Percentiles rank a stretch among this genome's conserved stretches.
Evolutionary conservation across 2,888 invertebrate genomes (phyloP).

Genomic region (Elmis aenea): DNA sequence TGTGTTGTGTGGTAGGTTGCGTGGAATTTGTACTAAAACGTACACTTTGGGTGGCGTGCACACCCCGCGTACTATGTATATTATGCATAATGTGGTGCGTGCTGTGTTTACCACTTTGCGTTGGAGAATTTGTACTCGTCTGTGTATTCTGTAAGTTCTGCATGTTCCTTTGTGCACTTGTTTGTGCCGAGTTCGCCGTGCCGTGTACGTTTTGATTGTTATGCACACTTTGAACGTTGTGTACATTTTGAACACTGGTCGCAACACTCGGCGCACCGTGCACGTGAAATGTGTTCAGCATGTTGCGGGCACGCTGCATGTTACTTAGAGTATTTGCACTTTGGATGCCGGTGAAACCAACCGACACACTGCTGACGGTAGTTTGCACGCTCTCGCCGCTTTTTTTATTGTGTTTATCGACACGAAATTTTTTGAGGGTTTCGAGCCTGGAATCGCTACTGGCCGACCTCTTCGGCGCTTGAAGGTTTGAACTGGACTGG

Average conservation of each 20-base stretch:
- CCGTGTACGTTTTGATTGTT: too few species aligned
- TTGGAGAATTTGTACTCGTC: too few species aligned
- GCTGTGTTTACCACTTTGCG: too few species aligned
- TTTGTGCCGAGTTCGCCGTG: too few species aligned
- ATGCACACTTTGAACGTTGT: background rate
- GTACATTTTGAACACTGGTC: background rate
- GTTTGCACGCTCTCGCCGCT: constrained; percentile 8
- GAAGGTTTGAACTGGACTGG: constrained; percentile 5
- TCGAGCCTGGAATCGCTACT: constrained; percentile 42
- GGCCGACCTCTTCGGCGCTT: constrained; percentile 36
- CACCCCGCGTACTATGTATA: background rate
- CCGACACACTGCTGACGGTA: background rate
- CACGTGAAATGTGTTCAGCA: background rate
- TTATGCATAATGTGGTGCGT: background rate
- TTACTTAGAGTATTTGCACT: background rate
- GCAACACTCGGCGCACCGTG: background rate
- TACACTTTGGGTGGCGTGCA: background rate
- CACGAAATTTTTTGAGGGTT: constrained; percentile 44
- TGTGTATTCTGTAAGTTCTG: too few species aligned
- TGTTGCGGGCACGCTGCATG: background rate
- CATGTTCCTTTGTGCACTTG: too few species aligned
- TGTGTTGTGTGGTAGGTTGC: too few species aligned
- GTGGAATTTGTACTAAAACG: too few species aligned
- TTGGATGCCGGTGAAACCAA: background rate
- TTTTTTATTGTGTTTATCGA: constrained; percentile 42